Evolutionary conservation across 1,140 invertebrate genomes (phyloP).

Genomic region (Liolophura sinensis): DNA sequence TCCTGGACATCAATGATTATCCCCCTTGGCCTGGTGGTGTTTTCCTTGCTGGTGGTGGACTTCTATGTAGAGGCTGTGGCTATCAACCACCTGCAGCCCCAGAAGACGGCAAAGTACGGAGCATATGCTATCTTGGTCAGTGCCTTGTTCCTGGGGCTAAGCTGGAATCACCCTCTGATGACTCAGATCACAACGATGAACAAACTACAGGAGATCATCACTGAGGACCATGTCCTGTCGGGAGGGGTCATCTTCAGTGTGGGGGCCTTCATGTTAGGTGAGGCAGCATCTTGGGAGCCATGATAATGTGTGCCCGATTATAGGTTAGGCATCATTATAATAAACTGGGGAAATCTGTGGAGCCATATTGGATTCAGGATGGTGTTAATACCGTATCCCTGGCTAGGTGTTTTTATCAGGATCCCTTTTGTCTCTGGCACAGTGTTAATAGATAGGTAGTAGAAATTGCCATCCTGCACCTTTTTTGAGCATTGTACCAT

Average conservation of each 20-base stretch:
- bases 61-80: conserved; percentile 61
- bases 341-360: too few relatives aligned
- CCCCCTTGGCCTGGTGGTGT: conserved; percentile 54
- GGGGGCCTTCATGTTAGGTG: conserved; percentile 58
- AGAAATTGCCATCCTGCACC: too few relatives aligned
- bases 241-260: conserved; percentile 60
- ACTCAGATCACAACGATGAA: conserved; percentile 46
- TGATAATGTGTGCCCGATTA: too few relatives aligned
- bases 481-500: too few relatives aligned
- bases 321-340: too few relatives aligned
- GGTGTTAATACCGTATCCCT: too few relatives aligned
- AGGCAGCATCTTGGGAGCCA: conserved; percentile 41
- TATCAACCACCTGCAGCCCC: conserved; percentile 46
- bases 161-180: conserved; percentile 55
- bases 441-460: too few relatives aligned
- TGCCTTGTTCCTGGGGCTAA: conserved; percentile 47
- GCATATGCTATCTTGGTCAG: conserved; percentile 46
- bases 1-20: conserved; percentile 55
- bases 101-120: conserved; percentile 40
- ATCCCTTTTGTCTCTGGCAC: too few relatives aligned
- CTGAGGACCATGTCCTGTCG: conserved; percentile 59
- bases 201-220: conserved; percentile 50
- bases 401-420: too few relatives aligned
- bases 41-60: conserved; percentile 61
- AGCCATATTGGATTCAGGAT: too few relatives aligned